These are phyloP conservation scores for Maconellicoccus hirsutus DNA, from an alignment of 1,140 invertebrate species.

Conservation along the genomic window DNA sequence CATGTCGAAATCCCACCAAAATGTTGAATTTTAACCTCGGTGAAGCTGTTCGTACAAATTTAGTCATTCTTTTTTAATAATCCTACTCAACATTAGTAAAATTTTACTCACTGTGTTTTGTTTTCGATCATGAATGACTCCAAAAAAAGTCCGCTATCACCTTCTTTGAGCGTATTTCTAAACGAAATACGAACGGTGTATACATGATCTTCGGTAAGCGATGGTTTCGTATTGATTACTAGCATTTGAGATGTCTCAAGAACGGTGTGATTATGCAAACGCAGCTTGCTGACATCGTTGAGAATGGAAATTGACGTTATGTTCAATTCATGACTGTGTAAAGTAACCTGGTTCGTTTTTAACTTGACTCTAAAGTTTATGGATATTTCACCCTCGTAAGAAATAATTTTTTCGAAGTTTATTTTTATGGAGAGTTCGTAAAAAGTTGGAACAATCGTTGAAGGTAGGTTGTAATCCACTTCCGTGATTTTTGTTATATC, in stretches of 20 bases:
- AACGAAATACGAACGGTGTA: neutral
- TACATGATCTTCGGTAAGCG: neutral
- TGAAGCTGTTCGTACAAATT: no score
- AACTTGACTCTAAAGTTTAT: neutral
- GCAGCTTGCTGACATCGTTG: neutral
- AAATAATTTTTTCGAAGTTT: neutral
- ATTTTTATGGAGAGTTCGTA: neutral
- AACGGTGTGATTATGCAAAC: neutral
- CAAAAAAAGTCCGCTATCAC: neutral
- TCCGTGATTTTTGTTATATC: neutral
- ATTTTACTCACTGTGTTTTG: neutral
- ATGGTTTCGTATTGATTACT: neutral
- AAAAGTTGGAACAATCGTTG: neutral
- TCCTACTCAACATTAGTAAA: no score
- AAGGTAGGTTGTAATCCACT: neutral
- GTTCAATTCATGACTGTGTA: neutral
- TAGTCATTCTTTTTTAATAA: no score
- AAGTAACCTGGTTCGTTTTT: neutral
- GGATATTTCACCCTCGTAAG: neutral
- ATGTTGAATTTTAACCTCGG: no score
- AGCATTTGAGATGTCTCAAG: neutral
- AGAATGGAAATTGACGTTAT: neutral
- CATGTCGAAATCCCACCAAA: no score
- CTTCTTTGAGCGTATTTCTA: neutral
- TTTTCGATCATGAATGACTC: neutral